Base-by-base conservation (phyloP, 2,888 invertebrate species). In the Scrobipalpa costella region DNA sequence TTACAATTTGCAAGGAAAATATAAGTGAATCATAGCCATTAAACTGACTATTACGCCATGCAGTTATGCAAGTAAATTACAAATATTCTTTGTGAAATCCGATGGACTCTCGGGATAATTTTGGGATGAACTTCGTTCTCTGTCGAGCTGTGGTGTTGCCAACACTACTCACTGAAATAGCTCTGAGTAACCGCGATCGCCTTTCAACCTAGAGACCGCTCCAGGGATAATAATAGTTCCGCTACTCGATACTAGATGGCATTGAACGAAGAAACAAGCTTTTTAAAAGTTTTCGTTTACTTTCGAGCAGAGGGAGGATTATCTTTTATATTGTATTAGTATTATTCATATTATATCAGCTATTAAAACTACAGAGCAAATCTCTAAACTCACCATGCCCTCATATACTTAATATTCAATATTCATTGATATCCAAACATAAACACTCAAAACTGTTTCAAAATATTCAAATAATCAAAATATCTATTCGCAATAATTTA, bases 191-290 rank as follows among this genome's bases (percentile, higher is more conserved):
- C 69, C 71, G 71, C 72, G 72, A 74, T 75, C 69, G 64, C 71
- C 78, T 74, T 73, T 71, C 73, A 69, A 66, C 66, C 34, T 33
- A 73, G 74, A 73, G 75, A 64, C 66, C 66, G 64, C 69, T 73
- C 72, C 71, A 70, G 69, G 66, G 63, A 73, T 69, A 67, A 27
- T 21, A 61, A 65, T 72, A 77, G 73, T 83, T 68, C 67, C 63
- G 81, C 88, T 85, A 86, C 81, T 85, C 79, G 63, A 68, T 80
- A 70, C 67, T 70, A 90, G 90, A 86, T 90, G 90, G 84, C 88
- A 76, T 67, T 78, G 65, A 34, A 1, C 19, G 21, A 21, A 1
- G 17, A 17, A 19, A 6, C 9, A 13, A 36, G 7, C 5, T 15
- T 17, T 38, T n/a, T 17, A 7, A n/a, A 33, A 49, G 49, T 49